Conservation (phyloP, 2,113 vertebrate species). For the Gadus chalcogrammus region DNA sequence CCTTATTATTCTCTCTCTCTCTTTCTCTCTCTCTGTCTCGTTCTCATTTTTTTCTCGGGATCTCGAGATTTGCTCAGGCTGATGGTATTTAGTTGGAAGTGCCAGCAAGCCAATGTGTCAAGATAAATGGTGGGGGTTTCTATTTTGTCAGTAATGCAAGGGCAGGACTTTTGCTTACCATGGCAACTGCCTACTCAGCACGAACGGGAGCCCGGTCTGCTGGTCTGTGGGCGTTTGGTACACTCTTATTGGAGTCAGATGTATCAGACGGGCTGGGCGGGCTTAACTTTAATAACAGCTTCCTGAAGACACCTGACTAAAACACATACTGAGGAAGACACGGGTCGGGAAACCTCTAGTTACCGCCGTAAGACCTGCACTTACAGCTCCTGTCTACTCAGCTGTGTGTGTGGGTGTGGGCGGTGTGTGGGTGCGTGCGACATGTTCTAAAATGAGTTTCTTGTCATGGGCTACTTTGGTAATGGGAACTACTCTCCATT, state of each 20-base stretch:
- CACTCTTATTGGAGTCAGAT: slow-evolving; percentile 25
- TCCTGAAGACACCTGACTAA: slow-evolving; percentile 18
- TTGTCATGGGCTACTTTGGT: no score
- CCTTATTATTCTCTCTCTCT: slow-evolving; percentile 6
- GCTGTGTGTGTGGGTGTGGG: no score
- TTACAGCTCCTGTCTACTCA: neutral
- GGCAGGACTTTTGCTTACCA: neutral
- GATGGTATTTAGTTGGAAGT: slow-evolving; percentile 49
- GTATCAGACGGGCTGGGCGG: slow-evolving; percentile 21
- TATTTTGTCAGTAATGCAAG: slow-evolving; percentile 31
- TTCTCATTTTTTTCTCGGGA: slow-evolving; percentile 50
- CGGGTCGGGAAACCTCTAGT: slow-evolving; percentile 18
- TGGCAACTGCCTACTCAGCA: slow-evolving; percentile 39
- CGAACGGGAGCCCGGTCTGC: slow-evolving; percentile 1
- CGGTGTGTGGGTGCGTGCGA: no score
- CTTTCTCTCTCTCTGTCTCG: slow-evolving; percentile 15
- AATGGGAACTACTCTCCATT: no score
- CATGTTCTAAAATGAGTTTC: no score
- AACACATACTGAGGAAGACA: slow-evolving; percentile 3
- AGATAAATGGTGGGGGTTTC: slow-evolving; percentile 1
- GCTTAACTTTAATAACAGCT: slow-evolving; percentile 46
- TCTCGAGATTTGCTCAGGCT: slow-evolving; percentile 49
- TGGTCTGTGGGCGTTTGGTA: slow-evolving; percentile 19
- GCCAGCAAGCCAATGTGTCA: slow-evolving; percentile 13
- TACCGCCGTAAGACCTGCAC: neutral